Base-by-base conservation (phyloP, 2,888 invertebrate species). In the Hecatera dysodea region DNA sequence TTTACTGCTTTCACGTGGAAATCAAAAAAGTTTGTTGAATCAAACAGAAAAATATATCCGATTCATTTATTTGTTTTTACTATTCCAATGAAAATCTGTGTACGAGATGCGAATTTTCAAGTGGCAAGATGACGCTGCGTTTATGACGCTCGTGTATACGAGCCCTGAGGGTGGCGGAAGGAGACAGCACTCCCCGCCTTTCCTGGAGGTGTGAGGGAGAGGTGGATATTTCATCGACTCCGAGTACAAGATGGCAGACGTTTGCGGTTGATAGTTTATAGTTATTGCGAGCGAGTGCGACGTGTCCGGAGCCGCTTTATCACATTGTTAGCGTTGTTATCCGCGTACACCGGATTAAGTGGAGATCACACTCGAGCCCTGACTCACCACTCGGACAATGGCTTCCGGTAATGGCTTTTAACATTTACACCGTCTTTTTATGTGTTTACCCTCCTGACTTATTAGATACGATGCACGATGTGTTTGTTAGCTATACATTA, bases 191-290 rank as follows among this genome's bases (percentile, higher is more conserved):
- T 75, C 83, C 83, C 80, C 73, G 78, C 73, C 81, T 66, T 86
- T 82, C 83, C 72, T 71, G 50, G 78, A 85, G 88, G 92, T 88
- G 89, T 86, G 92, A 93, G 93, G 87, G 93, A 93, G 94, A 94
- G 90, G 92, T 85, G 88, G 91, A 90, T 93, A 92, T 92, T 93
- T 93, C 94, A 95, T 93, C 94, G 93, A 92, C 90, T 94, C 88
- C 90, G 83, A 88, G 90, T 94, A 93, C 95, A 95, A 95, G 95
- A 96, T 95, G 95, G 95, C 94, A 95, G 95, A 94, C 94, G 92
- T 94, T 95, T 94, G 95, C 92, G 95, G 95, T 93, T 94, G 95
- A 95, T 95, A 95, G 95, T 96, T 95, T 95, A 95, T 96, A 95
- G 95, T 95, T 95, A 96, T 95, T 95, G 94, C 94, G 92, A 94